phyloP scores from a whole-genome alignment of 1,140 invertebrate genomes.

The Drosophila pectinifera region DNA sequence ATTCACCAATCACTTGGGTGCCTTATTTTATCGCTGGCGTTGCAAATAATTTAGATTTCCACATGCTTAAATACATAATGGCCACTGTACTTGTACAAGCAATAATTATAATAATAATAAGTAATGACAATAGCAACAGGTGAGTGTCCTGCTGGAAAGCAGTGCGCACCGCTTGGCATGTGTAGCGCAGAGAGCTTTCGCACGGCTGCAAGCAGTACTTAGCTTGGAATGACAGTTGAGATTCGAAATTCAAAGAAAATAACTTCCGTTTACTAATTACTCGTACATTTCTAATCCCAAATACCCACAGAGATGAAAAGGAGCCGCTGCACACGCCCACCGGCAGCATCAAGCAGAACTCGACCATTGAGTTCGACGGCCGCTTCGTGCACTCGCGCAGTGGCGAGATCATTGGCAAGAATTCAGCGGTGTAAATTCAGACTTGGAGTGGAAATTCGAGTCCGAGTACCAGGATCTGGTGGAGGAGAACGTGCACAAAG shows the following conservation, averaged over 20 bases:
- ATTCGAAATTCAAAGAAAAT: background rate
- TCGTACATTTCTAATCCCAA: background rate
- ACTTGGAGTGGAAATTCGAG: background rate
- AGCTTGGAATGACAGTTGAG: slow-evolving; percentile 4
- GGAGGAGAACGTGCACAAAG: slow-evolving; percentile 22
- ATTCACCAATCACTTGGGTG: background rate
- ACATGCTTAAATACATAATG: background rate
- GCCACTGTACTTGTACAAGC: background rate
- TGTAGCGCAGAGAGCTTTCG: slow-evolving; percentile 8
- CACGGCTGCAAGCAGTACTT: slow-evolving; percentile 12
- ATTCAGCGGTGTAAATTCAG: slow-evolving; percentile 90
- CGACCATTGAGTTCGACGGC: slow-evolving; percentile 92
- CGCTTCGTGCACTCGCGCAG: slow-evolving; percentile 91
- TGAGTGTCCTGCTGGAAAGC: slow-evolving; percentile 4
- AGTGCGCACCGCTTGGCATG: slow-evolving; percentile 18
- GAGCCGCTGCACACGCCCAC: slow-evolving; percentile 90
- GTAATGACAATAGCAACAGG: background rate
- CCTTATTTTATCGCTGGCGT: background rate
- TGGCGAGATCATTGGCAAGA: slow-evolving; percentile 92
- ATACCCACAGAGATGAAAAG: slow-evolving; percentile 90
- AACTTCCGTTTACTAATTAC: background rate
- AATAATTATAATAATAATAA: background rate
- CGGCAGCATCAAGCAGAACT: slow-evolving; percentile 89
- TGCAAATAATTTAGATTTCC: background rate
- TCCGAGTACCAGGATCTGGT: slow-evolving; percentile 2